phyloP scores from a whole-genome alignment of 1,140 invertebrate species.

The Drusus annulatus region DNA sequence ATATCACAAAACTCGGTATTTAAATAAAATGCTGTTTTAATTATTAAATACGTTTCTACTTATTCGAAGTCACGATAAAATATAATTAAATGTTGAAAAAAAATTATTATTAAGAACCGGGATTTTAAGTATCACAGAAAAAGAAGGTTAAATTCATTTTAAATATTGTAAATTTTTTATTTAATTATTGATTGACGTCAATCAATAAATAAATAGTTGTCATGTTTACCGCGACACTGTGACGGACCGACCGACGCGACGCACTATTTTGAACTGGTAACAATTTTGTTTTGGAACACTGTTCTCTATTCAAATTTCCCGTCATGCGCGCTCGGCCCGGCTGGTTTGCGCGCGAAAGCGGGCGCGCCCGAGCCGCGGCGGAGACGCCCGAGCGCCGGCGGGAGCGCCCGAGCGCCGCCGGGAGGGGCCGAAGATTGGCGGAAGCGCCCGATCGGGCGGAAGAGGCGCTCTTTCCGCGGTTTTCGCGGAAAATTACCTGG shows the following conservation, averaged over 20 bases:
- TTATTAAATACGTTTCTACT: too few relatives aligned
- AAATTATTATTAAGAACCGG: too few relatives aligned
- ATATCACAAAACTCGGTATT: too few relatives aligned
- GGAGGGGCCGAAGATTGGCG: background rate
- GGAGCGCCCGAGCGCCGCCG: conserved; percentile 8
- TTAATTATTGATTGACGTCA: too few relatives aligned
- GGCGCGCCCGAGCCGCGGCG: background rate
- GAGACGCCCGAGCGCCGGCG: background rate
- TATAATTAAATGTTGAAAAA: too few relatives aligned
- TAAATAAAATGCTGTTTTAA: too few relatives aligned
- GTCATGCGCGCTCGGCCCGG: conserved; percentile 33
- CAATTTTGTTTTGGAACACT: conserved; percentile 38
- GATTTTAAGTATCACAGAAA: too few relatives aligned
- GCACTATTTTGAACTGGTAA: conserved; percentile 43
- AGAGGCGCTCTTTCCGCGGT: background rate
- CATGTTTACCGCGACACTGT: background rate
- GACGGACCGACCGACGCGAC: conserved; percentile 18
- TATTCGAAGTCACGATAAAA: too few relatives aligned
- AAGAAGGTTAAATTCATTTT: too few relatives aligned
- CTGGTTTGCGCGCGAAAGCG: conserved; percentile 30
- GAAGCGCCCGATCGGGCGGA: background rate
- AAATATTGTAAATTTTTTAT: too few relatives aligned
- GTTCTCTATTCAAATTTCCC: conserved; percentile 32
- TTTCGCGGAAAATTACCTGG: background rate
- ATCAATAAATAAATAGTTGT: too few relatives aligned